Base-by-base conservation (phyloP, 2,888 invertebrate genomes). In the Caenorhabditis plicata region DNA sequence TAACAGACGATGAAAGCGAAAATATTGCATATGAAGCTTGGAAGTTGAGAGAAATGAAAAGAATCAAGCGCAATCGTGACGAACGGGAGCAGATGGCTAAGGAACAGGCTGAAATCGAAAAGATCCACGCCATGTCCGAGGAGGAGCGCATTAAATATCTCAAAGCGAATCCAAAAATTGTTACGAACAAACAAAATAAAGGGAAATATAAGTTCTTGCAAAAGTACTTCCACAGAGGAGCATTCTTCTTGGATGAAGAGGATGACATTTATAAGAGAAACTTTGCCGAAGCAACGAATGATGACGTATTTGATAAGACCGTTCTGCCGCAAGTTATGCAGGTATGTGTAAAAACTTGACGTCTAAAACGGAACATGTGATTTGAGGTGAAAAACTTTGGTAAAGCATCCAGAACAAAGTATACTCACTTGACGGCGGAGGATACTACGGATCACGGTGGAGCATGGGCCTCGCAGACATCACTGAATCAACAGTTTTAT, bases 161-260 rank as follows among this genome's bases (percentile, higher is more conserved):
- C 51, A 87, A 92, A 45, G 83, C 89, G 50, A 95, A 96, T 85
- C 96, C 96, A 0, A 94, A 93, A 83, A 81, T 87, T 13, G 86
- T 96, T 57, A 92, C 92, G 4, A 99, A 99, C 84, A 93, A 95
- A 82, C 88, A 91, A 0, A 87, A 88, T 46, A 95, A 95, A 84
- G 95, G 98, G 58, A 98, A 98, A 85, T 98, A 98, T 86, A 96
- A 96, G 84, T 99, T 96, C 84, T 85, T 99, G 73, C 98, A 99
- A 85, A 99, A 99, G 82, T 99, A 98, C 83, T 99, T 93, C 82
- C 98, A 99, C 86, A 88, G 98, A 80, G 98, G 98, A 83, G 96
- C 92, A 3, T 99, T 98, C 87, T 98, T 92, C 82, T 85, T 99
- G 87, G 87, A 87, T 78, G 81, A 81, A 58, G 76, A 77, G 45